These are phyloP conservation scores for Acrobasis consociella DNA, from an alignment of 2,888 invertebrate genomes.

Conservation along the genomic window DNA sequence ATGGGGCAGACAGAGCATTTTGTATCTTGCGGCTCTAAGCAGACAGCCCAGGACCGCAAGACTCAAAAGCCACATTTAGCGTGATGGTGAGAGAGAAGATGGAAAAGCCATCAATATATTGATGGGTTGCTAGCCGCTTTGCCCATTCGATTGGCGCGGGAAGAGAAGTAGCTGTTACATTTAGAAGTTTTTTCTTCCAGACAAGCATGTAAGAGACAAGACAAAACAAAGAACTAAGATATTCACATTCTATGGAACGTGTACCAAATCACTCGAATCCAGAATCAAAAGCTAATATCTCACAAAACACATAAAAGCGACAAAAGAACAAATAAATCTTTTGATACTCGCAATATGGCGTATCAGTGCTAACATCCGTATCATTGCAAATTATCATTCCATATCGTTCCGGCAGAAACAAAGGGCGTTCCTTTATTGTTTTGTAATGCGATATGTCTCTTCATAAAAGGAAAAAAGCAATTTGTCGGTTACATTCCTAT, in stretches of 20 bases:
- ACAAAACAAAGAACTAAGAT: too few species aligned
- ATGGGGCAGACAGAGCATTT: too few species aligned
- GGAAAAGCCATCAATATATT: too few species aligned
- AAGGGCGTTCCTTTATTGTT: slow-evolving; percentile 30
- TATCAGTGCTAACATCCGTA: slow-evolving; percentile 23
- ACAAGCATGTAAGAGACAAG: too few species aligned
- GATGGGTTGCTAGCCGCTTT: too few species aligned
- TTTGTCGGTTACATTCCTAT: slow-evolving; percentile 23
- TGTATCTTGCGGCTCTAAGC: too few species aligned
- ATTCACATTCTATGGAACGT: slow-evolving; percentile 1
- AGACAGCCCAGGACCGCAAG: too few species aligned
- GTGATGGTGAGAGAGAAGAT: too few species aligned
- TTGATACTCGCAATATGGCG: slow-evolving; percentile 8
- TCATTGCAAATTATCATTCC: slow-evolving; percentile 27
- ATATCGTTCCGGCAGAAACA: slow-evolving; percentile 26
- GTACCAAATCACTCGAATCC: background rate
- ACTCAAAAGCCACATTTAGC: too few species aligned
- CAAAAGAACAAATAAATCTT: slow-evolving; percentile 11
- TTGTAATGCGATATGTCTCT: slow-evolving; percentile 28
- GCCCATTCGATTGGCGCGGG: too few species aligned
- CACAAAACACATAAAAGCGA: background rate
- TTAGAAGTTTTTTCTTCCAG: too few species aligned
- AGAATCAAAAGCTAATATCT: slow-evolving; percentile 1
- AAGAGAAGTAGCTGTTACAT: too few species aligned
- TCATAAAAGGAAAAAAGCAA: slow-evolving; percentile 29